Conservation (phyloP, 2,113 vertebrate species). For the Odocoileus hemionus region DNA sequence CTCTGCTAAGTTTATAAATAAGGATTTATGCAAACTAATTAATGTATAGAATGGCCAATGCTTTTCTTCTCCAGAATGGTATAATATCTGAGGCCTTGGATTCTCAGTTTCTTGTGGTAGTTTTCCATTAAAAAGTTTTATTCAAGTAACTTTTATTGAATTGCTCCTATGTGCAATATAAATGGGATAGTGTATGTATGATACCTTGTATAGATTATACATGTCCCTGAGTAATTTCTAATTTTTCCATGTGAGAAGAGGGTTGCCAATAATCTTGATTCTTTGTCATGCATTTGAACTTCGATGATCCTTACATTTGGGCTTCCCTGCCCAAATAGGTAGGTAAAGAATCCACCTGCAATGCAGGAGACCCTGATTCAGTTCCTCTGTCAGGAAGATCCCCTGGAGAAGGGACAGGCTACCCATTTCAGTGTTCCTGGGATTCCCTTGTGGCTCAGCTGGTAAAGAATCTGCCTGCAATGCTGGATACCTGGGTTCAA, state of each 20-base stretch:
- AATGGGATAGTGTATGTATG: background rate
- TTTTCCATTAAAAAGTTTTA: background rate
- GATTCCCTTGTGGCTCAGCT: background rate
- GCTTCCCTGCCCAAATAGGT: background rate
- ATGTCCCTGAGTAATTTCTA: background rate
- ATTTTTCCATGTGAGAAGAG: background rate
- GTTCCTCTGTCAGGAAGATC: background rate
- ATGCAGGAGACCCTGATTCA: fast-evolving
- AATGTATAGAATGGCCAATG: background rate
- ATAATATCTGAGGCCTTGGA: background rate
- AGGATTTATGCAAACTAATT: background rate
- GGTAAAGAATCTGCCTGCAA: background rate
- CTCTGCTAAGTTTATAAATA: background rate
- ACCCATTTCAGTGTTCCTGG: background rate
- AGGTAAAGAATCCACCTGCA: background rate
- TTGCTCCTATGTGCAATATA: background rate
- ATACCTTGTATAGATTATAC: background rate
- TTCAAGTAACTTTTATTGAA: background rate
- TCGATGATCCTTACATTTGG: background rate
- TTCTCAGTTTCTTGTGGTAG: background rate
- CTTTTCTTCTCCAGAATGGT: background rate
- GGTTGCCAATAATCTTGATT: background rate
- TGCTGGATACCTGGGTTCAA: background rate
- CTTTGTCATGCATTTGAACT: background rate
- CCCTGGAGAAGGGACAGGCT: background rate